phyloP scores from a whole-genome alignment of 2,888 invertebrate genomes.

The Eupithecia subfuscata region DNA sequence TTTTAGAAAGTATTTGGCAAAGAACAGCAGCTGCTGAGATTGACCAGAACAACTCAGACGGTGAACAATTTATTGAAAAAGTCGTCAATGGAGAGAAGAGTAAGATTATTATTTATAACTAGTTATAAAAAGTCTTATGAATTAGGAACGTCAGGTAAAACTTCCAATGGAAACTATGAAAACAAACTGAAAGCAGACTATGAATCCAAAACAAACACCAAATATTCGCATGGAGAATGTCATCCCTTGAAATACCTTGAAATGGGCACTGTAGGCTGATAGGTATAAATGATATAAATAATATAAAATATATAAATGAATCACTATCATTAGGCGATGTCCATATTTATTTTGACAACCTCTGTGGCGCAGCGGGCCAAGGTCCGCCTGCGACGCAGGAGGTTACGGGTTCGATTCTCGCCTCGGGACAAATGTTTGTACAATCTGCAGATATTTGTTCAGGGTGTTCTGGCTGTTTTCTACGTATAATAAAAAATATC shows the following conservation, averaged over 20 bases:
- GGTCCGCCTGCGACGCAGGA: no score
- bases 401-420: no score
- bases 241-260: neutral
- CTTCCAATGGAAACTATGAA: neutral
- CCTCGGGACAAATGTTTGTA: no score
- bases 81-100: constrained; percentile 55
- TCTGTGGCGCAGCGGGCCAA: no score
- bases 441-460: no score
- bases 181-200: no score
- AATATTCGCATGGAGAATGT: neutral
- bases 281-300: neutral
- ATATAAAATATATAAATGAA: neutral
- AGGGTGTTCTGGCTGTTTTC: no score
- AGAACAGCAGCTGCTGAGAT: constrained; percentile 42
- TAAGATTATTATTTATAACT: constrained; percentile 49
- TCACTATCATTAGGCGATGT: no score
- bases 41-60: constrained; percentile 49
- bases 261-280: neutral
- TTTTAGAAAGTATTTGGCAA: constrained; percentile 45
- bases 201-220: neutral
- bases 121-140: neutral
- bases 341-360: no score
- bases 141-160: neutral
- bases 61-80: constrained; percentile 55
- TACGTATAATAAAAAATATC: no score